phyloP scores from a whole-genome alignment of 2,888 invertebrate species.

The Dicyrtomina minuta region DNA sequence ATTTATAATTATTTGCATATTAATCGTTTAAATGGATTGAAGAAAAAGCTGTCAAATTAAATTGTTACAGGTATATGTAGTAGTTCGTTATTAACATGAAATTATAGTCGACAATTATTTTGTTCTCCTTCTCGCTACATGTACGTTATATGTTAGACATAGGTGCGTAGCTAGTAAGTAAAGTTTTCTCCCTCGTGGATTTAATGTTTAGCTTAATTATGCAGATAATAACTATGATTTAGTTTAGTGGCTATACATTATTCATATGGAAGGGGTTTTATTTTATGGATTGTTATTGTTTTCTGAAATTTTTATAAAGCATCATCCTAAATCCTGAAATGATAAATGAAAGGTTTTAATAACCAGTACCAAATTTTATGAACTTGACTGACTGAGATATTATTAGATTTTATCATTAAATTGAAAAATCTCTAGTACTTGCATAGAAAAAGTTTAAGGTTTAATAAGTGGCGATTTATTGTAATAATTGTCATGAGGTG shows the following conservation, averaged over 20 bases:
- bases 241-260: neutral
- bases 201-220: too few relatives aligned
- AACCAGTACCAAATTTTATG: conserved; percentile 41
- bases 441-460: neutral
- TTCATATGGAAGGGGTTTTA: neutral
- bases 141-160: neutral
- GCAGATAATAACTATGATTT: too few relatives aligned
- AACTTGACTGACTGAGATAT: conserved; percentile 46
- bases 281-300: neutral
- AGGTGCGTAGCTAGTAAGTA: neutral
- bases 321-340: too few relatives aligned
- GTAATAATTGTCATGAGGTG: neutral
- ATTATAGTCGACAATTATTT: conserved; percentile 5
- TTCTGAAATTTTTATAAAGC: neutral
- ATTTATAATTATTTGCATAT: neutral
- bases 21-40: neutral
- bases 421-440: conserved; percentile 12
- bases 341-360: conserved; percentile 6
- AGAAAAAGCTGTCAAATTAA: neutral
- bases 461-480: neutral
- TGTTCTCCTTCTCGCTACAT: neutral
- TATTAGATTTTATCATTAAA: conserved; percentile 34
- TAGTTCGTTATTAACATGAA: neutral
- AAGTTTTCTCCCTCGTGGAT: neutral
- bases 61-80: too few relatives aligned